Evolutionary conservation across 2,113 vertebrate species (phyloP).

Genomic region (Aythya baeri): DNA sequence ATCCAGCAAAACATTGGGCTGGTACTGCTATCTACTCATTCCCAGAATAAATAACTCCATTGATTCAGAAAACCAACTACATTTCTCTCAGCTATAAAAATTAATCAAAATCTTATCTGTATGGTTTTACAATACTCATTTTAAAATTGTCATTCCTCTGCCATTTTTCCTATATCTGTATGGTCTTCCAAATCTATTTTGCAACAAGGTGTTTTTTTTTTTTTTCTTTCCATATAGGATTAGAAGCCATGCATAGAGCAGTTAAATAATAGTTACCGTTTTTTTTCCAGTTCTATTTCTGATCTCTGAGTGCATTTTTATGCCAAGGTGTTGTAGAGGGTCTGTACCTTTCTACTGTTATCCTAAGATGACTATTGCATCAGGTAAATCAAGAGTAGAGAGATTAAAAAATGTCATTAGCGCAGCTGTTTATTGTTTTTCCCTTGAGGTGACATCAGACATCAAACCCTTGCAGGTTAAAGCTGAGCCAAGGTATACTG

Average conservation of each 20-base stretch:
- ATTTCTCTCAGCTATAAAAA: slow-evolving; percentile 11
- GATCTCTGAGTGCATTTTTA: not conserved
- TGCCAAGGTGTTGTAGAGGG: not conserved
- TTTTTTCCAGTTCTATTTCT: slow-evolving; percentile 7
- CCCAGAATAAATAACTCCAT: not conserved
- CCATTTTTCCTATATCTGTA: not conserved
- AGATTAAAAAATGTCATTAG: slow-evolving; percentile 37
- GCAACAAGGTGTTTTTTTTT: not conserved
- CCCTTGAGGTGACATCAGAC: slow-evolving; percentile 46
- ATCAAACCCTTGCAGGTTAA: slow-evolving; percentile 1
- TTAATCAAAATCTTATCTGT: not conserved
- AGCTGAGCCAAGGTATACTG: slow-evolving; percentile 4
- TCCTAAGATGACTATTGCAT: not conserved
- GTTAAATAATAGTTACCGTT: not conserved
- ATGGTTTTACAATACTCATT: not conserved
- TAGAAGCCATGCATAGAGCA: not conserved
- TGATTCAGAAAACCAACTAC: slow-evolving; percentile 19
- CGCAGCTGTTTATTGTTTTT: slow-evolving; percentile 39
- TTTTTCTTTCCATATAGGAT: not conserved
- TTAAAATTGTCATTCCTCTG: not conserved
- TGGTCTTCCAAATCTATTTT: not conserved
- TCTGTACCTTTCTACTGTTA: not conserved
- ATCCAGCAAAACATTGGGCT: not conserved
- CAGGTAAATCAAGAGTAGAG: slow-evolving; percentile 2
- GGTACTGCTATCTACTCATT: not conserved